Evolutionary conservation across 2,797 vertebrate species (phyloP).

Genomic region (Enteromius treurensis): DNA sequence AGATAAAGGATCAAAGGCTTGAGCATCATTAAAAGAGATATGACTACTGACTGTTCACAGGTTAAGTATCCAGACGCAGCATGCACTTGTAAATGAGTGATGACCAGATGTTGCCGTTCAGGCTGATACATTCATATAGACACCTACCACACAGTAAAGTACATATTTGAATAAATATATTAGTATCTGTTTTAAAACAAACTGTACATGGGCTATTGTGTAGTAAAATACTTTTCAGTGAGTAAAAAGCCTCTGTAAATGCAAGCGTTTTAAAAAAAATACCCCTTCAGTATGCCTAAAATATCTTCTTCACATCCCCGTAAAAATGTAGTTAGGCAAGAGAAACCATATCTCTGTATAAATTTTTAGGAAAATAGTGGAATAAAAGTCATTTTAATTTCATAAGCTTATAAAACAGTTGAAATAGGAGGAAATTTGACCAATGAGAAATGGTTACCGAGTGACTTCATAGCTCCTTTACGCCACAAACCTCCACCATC

Average conservation of each 20-base stretch:
- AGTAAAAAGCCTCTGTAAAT: slow-evolving; percentile 62
- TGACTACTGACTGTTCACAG: neutral
- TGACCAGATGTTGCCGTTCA: slow-evolving; percentile 52
- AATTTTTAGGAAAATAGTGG: slow-evolving; percentile 62
- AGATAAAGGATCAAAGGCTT: neutral
- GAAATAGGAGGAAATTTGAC: slow-evolving; percentile 34
- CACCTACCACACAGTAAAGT: slow-evolving; percentile 53
- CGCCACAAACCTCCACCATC: neutral
- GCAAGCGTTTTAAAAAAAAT: slow-evolving; percentile 56
- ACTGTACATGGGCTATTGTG: slow-evolving; percentile 84
- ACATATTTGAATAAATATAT: slow-evolving; percentile 79
- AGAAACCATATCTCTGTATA: slow-evolving; percentile 74
- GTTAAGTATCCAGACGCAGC: neutral
- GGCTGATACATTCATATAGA: slow-evolving; percentile 62
- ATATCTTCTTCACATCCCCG: slow-evolving; percentile 67
- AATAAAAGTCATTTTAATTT: slow-evolving; percentile 39
- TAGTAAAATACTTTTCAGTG: slow-evolving; percentile 77
- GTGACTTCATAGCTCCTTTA: neutral
- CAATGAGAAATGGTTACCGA: slow-evolving; percentile 6
- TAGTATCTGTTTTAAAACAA: slow-evolving; percentile 89
- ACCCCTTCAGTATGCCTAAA: slow-evolving; percentile 71
- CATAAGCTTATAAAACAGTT: slow-evolving; percentile 55
- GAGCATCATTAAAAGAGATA: neutral
- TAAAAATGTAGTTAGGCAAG: slow-evolving; percentile 74
- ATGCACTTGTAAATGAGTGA: slow-evolving; percentile 34